phyloP scores from a whole-genome alignment of 2,797 vertebrate genomes.

The Alauda arvensis region DNA sequence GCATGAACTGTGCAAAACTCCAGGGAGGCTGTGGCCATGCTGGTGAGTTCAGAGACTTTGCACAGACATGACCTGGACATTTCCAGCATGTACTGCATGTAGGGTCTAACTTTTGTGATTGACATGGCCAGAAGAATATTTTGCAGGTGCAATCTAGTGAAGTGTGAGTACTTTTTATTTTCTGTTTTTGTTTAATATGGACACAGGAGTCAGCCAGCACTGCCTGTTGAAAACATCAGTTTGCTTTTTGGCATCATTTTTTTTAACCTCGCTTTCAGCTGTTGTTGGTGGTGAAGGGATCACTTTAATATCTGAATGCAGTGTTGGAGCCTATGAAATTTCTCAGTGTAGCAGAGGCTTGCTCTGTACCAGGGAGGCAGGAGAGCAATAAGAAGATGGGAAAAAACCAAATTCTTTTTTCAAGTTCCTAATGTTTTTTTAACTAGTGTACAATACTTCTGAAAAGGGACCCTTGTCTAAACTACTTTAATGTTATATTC shows the following conservation, averaged over 20 bases:
- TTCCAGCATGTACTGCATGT: background rate
- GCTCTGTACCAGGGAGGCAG: rapidly evolving
- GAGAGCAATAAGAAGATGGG: background rate
- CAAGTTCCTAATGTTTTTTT: background rate
- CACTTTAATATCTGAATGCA: background rate
- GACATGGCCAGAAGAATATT: background rate
- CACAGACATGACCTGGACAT: background rate
- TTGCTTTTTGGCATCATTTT: background rate
- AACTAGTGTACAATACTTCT: background rate
- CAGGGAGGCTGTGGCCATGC: background rate
- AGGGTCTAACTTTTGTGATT: background rate
- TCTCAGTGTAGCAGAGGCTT: background rate
- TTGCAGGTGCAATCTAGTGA: background rate
- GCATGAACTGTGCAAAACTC: background rate
- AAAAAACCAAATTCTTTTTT: background rate
- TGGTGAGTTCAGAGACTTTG: background rate
- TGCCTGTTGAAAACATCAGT: background rate
- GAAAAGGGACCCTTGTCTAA: background rate
- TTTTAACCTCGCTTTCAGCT: background rate
- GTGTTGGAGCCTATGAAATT: background rate
- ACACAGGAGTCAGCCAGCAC: background rate
- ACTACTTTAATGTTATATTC: background rate
- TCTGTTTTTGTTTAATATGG: background rate
- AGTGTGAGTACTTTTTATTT: background rate
- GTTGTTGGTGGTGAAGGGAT: background rate